Percentiles rank a stretch among this genome's conserved stretches.
phyloP scores from a whole-genome alignment of 2,888 invertebrate genomes.

The Drosophila maculinotata region DNA sequence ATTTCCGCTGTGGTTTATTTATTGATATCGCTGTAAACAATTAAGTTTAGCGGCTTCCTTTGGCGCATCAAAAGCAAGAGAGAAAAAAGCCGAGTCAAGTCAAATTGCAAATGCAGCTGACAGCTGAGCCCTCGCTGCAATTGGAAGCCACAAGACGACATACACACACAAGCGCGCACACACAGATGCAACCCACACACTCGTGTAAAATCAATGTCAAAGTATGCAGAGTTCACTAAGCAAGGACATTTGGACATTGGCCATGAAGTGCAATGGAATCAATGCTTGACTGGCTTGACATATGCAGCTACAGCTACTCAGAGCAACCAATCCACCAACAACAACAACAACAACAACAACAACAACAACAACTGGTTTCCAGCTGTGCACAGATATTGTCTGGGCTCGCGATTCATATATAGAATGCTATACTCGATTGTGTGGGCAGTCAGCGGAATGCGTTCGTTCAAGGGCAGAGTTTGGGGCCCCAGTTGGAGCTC shows the following conservation, averaged over 20 bases:
- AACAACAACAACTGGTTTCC: conserved; percentile 68
- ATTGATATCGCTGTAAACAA: conserved; percentile 40
- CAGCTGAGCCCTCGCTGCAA: conserved; percentile 56
- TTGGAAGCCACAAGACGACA: conserved; percentile 43
- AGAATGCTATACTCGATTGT: conserved; percentile 10
- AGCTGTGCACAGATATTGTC: conserved; percentile 58
- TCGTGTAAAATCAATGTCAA: conserved; percentile 72
- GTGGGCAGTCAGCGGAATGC: conserved; percentile 41
- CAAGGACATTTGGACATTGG: conserved; percentile 64
- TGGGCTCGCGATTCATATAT: not conserved
- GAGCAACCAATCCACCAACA: conserved; percentile 2
- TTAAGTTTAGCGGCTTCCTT: conserved; percentile 27
- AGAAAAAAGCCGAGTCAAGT: conserved; percentile 20
- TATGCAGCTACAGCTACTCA: conserved; percentile 46
- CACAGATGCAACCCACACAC: conserved; percentile 19
- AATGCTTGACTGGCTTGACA: conserved; percentile 67
- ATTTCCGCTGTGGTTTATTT: conserved; percentile 21
- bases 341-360: conserved; percentile 4
- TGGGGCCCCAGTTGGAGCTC: conserved; percentile 16
- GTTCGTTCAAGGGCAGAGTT: conserved; percentile 44
- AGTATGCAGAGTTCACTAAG: conserved; percentile 57
- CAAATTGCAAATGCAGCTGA: conserved; percentile 55
- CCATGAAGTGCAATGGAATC: conserved; percentile 27
- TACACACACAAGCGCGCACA: conserved; percentile 4
- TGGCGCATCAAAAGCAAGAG: conserved; percentile 3